phyloP scores from a whole-genome alignment of 1,140 invertebrate genomes.

The Mamestra configurata region DNA sequence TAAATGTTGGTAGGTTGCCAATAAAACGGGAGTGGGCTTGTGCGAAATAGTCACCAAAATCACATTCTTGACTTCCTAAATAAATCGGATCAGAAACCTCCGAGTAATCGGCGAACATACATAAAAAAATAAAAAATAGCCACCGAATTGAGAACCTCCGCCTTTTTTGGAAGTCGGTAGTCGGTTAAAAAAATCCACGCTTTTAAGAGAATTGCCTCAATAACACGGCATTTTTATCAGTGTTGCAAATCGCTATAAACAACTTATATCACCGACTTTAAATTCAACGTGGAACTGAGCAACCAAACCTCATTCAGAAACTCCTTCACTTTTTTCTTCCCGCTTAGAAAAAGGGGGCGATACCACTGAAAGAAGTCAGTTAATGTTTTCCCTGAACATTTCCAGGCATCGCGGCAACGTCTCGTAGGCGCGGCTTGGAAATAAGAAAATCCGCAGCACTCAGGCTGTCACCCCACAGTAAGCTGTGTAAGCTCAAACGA shows the following conservation, averaged over 20 bases:
- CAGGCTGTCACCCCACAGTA: constrained; percentile 49
- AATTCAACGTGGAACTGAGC: background rate
- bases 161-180: too few species aligned
- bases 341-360: constrained; percentile 1
- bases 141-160: too few species aligned
- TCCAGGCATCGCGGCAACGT: background rate
- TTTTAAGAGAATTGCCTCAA: background rate
- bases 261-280: background rate
- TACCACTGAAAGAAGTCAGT: constrained; percentile 23
- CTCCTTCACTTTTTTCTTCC: background rate
- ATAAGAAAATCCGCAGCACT: constrained; percentile 60
- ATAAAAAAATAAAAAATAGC: too few species aligned
- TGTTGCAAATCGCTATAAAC: background rate
- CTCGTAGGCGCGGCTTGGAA: constrained; percentile 21
- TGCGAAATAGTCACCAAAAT: too few species aligned
- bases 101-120: too few species aligned
- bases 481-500: constrained; percentile 65
- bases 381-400: constrained; percentile 14
- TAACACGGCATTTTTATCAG: background rate
- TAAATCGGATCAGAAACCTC: too few species aligned
- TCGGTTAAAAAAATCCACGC: background rate
- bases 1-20: too few species aligned
- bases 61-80: background rate
- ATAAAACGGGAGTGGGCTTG: too few species aligned
- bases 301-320: background rate